Base-by-base conservation (phyloP, 2,888 invertebrate species). In the Junonia oenone region DNA sequence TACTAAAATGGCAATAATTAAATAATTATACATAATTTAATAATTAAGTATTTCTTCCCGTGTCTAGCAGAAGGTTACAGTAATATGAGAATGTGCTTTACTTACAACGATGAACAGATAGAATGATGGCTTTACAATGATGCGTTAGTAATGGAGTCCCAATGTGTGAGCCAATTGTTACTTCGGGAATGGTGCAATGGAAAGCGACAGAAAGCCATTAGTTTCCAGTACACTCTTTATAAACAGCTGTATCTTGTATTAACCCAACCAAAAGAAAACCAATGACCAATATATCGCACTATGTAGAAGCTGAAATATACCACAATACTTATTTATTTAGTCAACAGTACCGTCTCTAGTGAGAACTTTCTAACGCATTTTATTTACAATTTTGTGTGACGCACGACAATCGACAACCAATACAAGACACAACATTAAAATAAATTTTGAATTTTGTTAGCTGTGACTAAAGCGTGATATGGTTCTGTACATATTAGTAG, bases 211-310 rank as follows among this genome's bases (percentile, higher is more conserved):
- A 82, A 85, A 86, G 85, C 84, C 83, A 70, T 84, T 85, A 87
- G 83, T 88, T 90, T 89, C 89, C 89, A 88, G 76, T 86, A 87
- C 89, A 90, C 89, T 85, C 77, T 81, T 78, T 80, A 78, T 81
- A 73, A 77, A 86, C 85, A 89, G 88, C 86, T 90, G 90, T 90
- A 90, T 90, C 90, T 90, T 90, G 90, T 89, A 90, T 90, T 89
- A 89, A 89, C 89, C 89, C 88, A 90, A 90, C 88, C 88, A 81
- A 89, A 89, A 89, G 88, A 88, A 85, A 87, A 89, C 87, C 88
- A 90, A 88, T 83, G 84, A 88, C 83, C 85, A 78, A 85, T 40
- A 84, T 81, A 83, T 84, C 87, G 82, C 83, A 82, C 83, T 88
- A 89, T 74, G 89, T 80, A 74, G 88, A 87, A 87, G 90, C 90